Evolutionary conservation across 2,888 invertebrate genomes (phyloP), one percentile per base, ranked within the genome.

Genomic region (Drosophila fungiperda): DNA sequence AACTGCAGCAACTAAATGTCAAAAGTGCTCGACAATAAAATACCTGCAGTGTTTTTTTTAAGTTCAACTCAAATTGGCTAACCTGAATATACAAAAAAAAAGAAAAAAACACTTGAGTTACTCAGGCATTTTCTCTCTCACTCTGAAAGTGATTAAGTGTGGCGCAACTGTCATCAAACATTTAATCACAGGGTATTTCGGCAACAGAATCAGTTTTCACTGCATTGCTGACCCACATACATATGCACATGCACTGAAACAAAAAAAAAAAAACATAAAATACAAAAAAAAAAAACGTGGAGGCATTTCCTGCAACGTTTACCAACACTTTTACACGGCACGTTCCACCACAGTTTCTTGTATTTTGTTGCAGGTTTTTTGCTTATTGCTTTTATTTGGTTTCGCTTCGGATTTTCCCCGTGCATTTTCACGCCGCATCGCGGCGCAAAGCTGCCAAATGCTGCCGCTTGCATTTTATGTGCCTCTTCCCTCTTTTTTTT

Each of bases 381-480:
- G 53, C 54, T 36, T 17, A 64, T 65, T 61, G 42, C 58, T 64
- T 67, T 20, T 29, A 38, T 57, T 42, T 54, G 23, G 42, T 61
- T 61, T 48, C 40, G 45, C 48, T 60, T 58, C 54, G 54, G 62
- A 29, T 29, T 65, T 82, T 80, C 36, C 40, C 74, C 61, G 53
- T 85, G 61, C 73, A 85, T 73, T 83, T 84, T 76, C 64, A 73
- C 78, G 76, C 87, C 71, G 76, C 81, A 75, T 73, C 70, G 55
- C 73, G 68, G 63, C 45, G 66, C 36, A 67, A 68, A 68, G 53
- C 73, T 79, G 83, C 72, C 62, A 87, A 87, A 80, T 84, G 84
- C 83, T 84, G 72, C 72, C 66, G 70, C 82, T 83, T 83, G 83
- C 86, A 77, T 87, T 84, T 84, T 80, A 80, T 80, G 76, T 63